Evolutionary conservation across 2,888 invertebrate species (phyloP), one percentile per base, ranked within the genome.

Genomic region (Lamproptera curius): DNA sequence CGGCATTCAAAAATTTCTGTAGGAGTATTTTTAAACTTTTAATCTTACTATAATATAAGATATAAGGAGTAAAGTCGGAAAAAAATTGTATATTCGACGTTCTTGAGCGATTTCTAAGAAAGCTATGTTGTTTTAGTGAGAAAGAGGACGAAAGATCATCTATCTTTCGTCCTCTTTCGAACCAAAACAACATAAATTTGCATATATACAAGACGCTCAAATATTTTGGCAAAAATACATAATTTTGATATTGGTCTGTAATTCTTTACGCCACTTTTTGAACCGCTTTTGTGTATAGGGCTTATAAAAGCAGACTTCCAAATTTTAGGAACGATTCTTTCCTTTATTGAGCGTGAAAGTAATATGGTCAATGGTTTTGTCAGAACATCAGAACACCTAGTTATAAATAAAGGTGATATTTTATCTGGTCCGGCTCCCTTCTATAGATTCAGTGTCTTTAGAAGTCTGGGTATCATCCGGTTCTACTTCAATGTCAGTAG

Each of bases 21-120:
- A 41, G 17, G 8, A 15, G 51, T 17, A 39, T 54, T 23, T 23
- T 23, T 40, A 23, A 6, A 23, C 5, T 6, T 4, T 23, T 8
- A 23, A 23, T 8, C 8, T 23, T 4, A 23, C 23, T 8, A 23
- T 8, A 23, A 23, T 23, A 4, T 8, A 23, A 6, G 23, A 8
- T 6, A 6, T 4, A 23, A 23, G 23, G 4, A 23, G 23, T 23
- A 23, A 23, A 23, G 4, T 23, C 23, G 8, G 8, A 6, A 23
- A 23, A 23, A 8, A 8, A 23, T 6, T 6, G 4, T 8, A 23
- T 6, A 23, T 23, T 23, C 4, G 23, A 23, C 23, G 23, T 6
- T 6, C 5, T 23, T 8, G 23, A 23, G 5, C 8, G 4, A 6
- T 23, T 23, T 23, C 8, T 23, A 23, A 23, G 23, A 8, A 23